Evolutionary conservation across 2,113 vertebrate genomes (phyloP).

Genomic region (Pterocles burchelli): DNA sequence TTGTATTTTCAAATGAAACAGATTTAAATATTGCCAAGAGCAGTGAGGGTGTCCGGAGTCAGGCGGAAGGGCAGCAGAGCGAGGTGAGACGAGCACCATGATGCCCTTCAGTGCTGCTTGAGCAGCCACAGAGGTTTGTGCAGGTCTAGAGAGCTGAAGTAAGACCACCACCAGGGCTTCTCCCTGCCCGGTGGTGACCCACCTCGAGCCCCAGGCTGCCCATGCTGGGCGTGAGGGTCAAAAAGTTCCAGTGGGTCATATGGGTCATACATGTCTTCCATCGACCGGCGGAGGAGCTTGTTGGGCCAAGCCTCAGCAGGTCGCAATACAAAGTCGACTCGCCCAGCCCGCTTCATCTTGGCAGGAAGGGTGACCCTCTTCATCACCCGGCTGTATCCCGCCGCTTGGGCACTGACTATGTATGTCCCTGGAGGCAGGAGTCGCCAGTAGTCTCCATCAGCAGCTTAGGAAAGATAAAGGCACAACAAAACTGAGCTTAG

Average conservation of each 20-base stretch:
- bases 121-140: constrained; percentile 91
- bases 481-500: background rate
- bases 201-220: constrained; percentile 50
- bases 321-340: constrained; percentile 87
- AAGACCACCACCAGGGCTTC: constrained; percentile 98
- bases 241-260: constrained; percentile 82
- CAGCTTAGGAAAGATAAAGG: constrained; percentile 71
- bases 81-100: background rate
- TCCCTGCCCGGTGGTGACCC: constrained; percentile 54
- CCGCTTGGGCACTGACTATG: constrained; percentile 85
- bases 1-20: constrained; percentile 25
- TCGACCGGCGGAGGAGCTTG: constrained; percentile 71
- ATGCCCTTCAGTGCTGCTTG: constrained; percentile 71
- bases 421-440: constrained; percentile 86
- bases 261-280: constrained; percentile 68
- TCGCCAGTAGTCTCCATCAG: constrained; percentile 93
- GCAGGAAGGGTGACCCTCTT: constrained; percentile 87
- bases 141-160: constrained; percentile 86
- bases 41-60: fast-evolving
- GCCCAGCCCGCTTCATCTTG: constrained; percentile 81
- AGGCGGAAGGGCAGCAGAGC: background rate
- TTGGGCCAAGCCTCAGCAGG: constrained; percentile 74
- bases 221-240: constrained; percentile 70
- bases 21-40: constrained; percentile 12
- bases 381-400: constrained; percentile 84